Conservation (phyloP, 2,888 invertebrate genomes). For the Phanerotoma sp. region DNA sequence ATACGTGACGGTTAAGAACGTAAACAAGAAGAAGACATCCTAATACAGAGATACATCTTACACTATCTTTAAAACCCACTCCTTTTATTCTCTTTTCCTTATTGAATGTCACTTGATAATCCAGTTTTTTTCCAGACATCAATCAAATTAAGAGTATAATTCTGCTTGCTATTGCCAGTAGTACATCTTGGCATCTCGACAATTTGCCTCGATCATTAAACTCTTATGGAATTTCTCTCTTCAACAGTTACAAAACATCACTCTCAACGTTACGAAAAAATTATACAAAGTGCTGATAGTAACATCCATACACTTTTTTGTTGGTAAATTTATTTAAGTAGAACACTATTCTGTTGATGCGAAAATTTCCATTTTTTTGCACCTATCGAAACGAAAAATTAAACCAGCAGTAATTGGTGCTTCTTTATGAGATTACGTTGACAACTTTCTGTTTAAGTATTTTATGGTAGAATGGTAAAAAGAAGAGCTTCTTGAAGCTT, state of each 20-base stretch:
- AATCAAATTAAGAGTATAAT: slow-evolving; percentile 30
- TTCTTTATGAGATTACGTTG: too few species aligned
- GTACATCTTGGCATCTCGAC: slow-evolving; percentile 4
- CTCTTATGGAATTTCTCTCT: slow-evolving; percentile 1
- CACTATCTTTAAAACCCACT: slow-evolving; percentile 19
- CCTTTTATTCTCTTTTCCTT: slow-evolving; percentile 2
- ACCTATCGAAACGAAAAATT: too few species aligned
- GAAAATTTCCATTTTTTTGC: too few species aligned
- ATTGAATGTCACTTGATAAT: slow-evolving; percentile 24
- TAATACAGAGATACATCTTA: slow-evolving; percentile 17
- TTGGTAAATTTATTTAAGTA: background rate
- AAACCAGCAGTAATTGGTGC: too few species aligned
- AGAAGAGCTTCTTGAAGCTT: too few species aligned
- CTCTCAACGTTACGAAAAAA: background rate
- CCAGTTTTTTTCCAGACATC: slow-evolving; percentile 31
- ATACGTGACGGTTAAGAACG: slow-evolving; percentile 24
- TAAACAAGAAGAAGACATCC: slow-evolving; percentile 25
- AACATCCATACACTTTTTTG: background rate
- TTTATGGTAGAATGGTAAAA: too few species aligned
- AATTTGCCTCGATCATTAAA: slow-evolving; percentile 2
- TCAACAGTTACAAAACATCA: slow-evolving; percentile 3
- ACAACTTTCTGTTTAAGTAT: too few species aligned
- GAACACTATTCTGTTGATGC: too few species aligned
- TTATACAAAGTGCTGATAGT: background rate
- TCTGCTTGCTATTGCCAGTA: background rate